phyloP scores from a whole-genome alignment of 30 jellyfish, hydroid and myxozoan genomes.

The Chironex yamaguchii region DNA sequence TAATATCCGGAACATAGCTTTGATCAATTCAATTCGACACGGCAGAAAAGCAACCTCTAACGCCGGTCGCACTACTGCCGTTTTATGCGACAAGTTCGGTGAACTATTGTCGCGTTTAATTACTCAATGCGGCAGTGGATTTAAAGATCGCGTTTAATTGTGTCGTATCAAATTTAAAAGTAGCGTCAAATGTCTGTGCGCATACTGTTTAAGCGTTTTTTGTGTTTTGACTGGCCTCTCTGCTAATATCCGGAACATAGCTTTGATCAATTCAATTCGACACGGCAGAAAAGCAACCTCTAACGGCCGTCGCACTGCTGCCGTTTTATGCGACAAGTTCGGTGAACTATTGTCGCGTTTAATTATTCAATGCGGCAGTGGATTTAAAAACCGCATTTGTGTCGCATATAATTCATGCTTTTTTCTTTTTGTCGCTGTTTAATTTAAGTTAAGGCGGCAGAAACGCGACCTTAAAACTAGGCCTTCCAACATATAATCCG shows the following conservation, averaged over 20 bases:
- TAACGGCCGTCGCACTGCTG: constrained; percentile 23
- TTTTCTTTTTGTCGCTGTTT: not conserved
- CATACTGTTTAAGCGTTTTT: no score
- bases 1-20: constrained; percentile 6
- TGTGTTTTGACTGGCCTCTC: no score
- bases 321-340: constrained; percentile 24
- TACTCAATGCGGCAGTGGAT: constrained; percentile 21
- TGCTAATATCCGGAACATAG: constrained; percentile 14
- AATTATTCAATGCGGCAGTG: constrained; percentile 20
- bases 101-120: constrained; percentile 26
- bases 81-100: constrained; percentile 21
- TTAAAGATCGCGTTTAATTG: constrained; percentile 20
- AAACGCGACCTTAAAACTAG: constrained; percentile 27
- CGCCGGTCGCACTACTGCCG: constrained; percentile 35
- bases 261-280: constrained; percentile 9
- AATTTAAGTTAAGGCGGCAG: constrained; percentile 20
- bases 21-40: constrained; percentile 22
- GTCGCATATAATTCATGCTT: constrained; percentile 14
- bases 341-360: constrained; percentile 34
- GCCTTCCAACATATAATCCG: no score
- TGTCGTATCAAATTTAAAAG: constrained; percentile 9
- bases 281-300: constrained; percentile 35
- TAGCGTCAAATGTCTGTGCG: no score
- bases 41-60: constrained; percentile 31
- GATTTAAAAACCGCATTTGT: constrained; percentile 19